Percentiles rank a stretch among this genome's conserved stretches.
These are phyloP conservation scores for Meandrusa payeni DNA, from an alignment of 2,888 invertebrate genomes.

Conservation along the genomic window DNA sequence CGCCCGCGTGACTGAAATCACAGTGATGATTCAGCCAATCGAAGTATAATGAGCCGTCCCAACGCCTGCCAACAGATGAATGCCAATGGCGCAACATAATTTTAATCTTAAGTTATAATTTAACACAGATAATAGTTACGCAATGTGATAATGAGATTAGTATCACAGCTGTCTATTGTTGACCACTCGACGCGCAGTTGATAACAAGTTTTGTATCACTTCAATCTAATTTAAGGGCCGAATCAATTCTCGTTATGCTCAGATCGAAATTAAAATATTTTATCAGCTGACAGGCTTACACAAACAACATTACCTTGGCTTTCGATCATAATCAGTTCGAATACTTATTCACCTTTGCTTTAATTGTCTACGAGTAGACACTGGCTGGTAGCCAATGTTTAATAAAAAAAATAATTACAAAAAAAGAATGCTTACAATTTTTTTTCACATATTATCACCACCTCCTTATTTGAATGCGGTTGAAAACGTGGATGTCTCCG, in stretches of 20 bases:
- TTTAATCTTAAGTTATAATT: conserved; percentile 26
- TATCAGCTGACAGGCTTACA: not conserved
- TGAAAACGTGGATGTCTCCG: too few species aligned
- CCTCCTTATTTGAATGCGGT: too few species aligned
- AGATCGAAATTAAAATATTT: conserved; percentile 1
- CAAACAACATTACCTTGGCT: too few species aligned
- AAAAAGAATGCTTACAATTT: too few species aligned
- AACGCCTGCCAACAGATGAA: conserved; percentile 25
- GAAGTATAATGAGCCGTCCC: conserved; percentile 30
- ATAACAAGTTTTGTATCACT: conserved; percentile 12
- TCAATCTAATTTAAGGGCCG: conserved; percentile 7
- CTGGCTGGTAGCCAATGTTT: too few species aligned
- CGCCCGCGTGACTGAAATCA: conserved; percentile 35
- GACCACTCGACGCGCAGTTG: conserved; percentile 9
- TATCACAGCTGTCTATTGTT: conserved; percentile 15
- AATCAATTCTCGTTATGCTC: too few species aligned
- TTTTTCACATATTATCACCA: too few species aligned
- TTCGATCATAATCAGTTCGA: not conserved
- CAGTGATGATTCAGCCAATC: conserved; percentile 46
- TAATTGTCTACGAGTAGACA: too few species aligned
- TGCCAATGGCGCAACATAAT: conserved; percentile 26
- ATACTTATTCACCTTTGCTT: not conserved
- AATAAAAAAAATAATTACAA: too few species aligned
- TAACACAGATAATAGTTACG: conserved; percentile 26
- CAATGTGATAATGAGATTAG: conserved; percentile 18